A percentile compares a stretch with the other conserved stretches of the same genome.
Evolutionary conservation across 1,140 invertebrate species (phyloP).

Genomic region (honey bee (Apis mellifera)): DNA sequence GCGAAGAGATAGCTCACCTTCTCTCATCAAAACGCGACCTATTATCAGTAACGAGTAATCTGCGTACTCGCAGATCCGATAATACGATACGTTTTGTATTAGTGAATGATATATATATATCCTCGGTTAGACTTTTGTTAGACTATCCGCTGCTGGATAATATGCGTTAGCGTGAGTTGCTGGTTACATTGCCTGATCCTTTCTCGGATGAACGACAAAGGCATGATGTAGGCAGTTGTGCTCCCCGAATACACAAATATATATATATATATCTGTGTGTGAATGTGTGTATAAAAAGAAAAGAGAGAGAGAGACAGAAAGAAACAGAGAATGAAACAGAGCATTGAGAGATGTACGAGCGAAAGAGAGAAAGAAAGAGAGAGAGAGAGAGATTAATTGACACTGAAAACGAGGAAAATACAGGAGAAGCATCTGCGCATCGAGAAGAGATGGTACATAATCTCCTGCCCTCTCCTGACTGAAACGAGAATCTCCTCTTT

Average conservation of each 20-base stretch:
- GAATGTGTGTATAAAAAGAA: background rate
- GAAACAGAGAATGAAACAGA: slow-evolving; percentile 30
- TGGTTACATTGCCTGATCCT: slow-evolving; percentile 42
- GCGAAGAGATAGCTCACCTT: background rate
- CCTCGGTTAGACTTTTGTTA: slow-evolving; percentile 62
- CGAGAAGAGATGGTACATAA: slow-evolving; percentile 34
- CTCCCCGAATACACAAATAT: background rate
- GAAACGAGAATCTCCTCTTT: slow-evolving; percentile 60
- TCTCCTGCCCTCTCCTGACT: slow-evolving; percentile 19
- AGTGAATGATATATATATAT: slow-evolving; percentile 52
- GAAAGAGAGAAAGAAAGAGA: slow-evolving; percentile 18
- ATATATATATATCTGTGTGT: too few species aligned
- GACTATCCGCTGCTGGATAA: slow-evolving; percentile 15
- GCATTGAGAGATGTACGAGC: slow-evolving; percentile 13
- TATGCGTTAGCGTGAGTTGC: slow-evolving; percentile 45
- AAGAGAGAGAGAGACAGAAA: slow-evolving; percentile 30
- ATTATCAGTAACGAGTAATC: background rate
- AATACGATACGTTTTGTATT: slow-evolving; percentile 60
- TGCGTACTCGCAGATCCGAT: slow-evolving; percentile 24
- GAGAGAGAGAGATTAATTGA: slow-evolving; percentile 22
- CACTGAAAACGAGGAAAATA: slow-evolving; percentile 17
- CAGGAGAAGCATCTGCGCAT: slow-evolving; percentile 27
- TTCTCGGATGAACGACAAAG: slow-evolving; percentile 37
- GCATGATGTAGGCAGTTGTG: background rate
- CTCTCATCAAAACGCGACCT: background rate